Conservation (phyloP, 2,888 invertebrate genomes). For the Erebia epiphron region DNA sequence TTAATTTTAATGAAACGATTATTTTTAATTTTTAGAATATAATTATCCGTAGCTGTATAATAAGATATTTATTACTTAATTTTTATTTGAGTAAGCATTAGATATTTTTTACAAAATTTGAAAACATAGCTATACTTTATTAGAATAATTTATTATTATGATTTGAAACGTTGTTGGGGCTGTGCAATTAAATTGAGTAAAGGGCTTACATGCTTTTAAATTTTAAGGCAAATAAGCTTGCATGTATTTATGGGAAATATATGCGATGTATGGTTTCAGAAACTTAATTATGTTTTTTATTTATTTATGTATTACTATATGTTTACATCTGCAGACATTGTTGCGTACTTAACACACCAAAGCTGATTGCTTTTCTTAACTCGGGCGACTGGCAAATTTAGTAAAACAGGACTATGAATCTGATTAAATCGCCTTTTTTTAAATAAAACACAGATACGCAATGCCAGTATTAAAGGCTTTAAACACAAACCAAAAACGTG, state of each 20-base stretch:
- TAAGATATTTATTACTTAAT: neutral
- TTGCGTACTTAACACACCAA: neutral
- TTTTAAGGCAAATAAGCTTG: neutral
- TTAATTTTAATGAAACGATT: no score
- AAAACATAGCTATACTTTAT: neutral
- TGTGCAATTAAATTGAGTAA: neutral
- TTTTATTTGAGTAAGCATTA: neutral
- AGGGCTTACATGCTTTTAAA: conserved; percentile 14
- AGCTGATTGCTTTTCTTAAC: neutral
- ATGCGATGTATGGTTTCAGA: conserved; percentile 2
- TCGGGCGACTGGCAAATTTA: no score
- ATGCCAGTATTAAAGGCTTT: no score
- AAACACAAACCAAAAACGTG: no score
- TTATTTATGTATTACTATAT: conserved; percentile 6
- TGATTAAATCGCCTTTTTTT: no score
- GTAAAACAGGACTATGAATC: no score
- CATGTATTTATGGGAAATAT: conserved; percentile 16
- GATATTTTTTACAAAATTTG: neutral
- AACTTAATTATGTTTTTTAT: conserved; percentile 6
- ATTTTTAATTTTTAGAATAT: no score
- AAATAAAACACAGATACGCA: no score
- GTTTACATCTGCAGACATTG: conserved; percentile 15
- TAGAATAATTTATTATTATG: neutral
- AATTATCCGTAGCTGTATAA: no score
- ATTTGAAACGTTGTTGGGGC: conserved; percentile 1